These are phyloP conservation scores for Orthosia incerta DNA, from an alignment of 2,888 invertebrate species.

Conservation along the genomic window DNA sequence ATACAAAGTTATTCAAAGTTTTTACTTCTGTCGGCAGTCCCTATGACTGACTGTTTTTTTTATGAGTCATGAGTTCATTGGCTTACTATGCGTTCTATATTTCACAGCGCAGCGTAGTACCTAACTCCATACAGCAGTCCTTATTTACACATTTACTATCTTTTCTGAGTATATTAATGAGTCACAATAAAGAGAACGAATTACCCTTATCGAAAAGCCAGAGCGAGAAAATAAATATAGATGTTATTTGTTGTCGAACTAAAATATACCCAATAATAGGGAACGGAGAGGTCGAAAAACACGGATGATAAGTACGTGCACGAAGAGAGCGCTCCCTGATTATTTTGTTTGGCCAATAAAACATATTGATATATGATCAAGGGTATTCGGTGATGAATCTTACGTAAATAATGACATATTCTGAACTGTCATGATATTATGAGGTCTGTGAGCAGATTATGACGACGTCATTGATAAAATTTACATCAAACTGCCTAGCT, in stretches of 20 bases:
- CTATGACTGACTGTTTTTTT: too few relatives aligned
- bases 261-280: neutral
- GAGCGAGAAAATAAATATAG: neutral
- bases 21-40: too few relatives aligned
- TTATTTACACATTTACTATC: neutral
- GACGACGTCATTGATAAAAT: neutral
- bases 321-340: conserved; percentile 30
- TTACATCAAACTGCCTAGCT: neutral
- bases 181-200: conserved; percentile 33
- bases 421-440: neutral
- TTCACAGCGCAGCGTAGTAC: neutral
- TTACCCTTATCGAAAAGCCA: conserved; percentile 32
- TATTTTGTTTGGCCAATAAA: conserved; percentile 32
- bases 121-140: conserved; percentile 1
- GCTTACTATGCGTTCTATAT: neutral
- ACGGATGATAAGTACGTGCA: conserved; percentile 56
- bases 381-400: neutral
- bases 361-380: conserved; percentile 18
- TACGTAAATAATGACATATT: conserved; percentile 11
- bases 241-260: conserved; percentile 16
- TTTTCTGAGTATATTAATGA: conserved; percentile 13
- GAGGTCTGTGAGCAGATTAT: neutral
- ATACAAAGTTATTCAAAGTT: too few relatives aligned
- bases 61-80: neutral
- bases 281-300: conserved; percentile 4